phyloP scores from a whole-genome alignment of 2,113 vertebrate species.

The Caranx melampygus region DNA sequence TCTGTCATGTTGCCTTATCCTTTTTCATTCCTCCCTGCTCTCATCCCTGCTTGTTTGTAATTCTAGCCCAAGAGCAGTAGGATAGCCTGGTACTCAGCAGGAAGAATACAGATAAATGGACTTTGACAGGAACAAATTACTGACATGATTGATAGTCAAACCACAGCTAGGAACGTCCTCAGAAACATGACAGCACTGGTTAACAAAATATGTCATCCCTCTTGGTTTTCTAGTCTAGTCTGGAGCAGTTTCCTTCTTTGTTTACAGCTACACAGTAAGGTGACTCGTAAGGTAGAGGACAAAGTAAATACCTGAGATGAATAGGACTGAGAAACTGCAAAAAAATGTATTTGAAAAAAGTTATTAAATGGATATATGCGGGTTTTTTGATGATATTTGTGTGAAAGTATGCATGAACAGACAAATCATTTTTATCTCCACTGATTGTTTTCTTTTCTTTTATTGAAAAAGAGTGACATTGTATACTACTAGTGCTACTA shows the following conservation, averaged over 20 bases:
- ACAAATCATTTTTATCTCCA: neutral
- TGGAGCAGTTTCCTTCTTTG: conserved; percentile 13
- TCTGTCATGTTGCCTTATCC: conserved; percentile 16
- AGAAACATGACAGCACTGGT: conserved; percentile 51
- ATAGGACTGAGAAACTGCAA: neutral
- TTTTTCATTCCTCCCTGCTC: conserved; percentile 20
- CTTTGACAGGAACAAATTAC: conserved; percentile 65
- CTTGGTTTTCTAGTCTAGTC: conserved; percentile 36
- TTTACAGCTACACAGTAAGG: conserved; percentile 16
- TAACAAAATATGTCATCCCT: conserved; percentile 46
- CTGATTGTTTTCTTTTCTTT: neutral
- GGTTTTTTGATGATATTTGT: neutral
- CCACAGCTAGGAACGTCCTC: conserved; percentile 40
- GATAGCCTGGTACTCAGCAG: conserved; percentile 27
- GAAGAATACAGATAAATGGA: conserved; percentile 61
- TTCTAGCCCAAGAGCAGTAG: conserved; percentile 47
- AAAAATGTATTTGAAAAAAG: neutral
- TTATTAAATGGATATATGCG: no score
- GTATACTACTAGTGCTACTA: no score
- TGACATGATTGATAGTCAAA: conserved; percentile 60
- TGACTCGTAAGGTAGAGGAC: conserved; percentile 1
- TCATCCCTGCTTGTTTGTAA: conserved; percentile 67
- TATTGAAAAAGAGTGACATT: neutral
- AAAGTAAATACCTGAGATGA: conserved; percentile 3
- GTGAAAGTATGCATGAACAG: neutral